Conservation (phyloP, 1,140 invertebrate genomes). For the Geopemphigus sp. region DNA sequence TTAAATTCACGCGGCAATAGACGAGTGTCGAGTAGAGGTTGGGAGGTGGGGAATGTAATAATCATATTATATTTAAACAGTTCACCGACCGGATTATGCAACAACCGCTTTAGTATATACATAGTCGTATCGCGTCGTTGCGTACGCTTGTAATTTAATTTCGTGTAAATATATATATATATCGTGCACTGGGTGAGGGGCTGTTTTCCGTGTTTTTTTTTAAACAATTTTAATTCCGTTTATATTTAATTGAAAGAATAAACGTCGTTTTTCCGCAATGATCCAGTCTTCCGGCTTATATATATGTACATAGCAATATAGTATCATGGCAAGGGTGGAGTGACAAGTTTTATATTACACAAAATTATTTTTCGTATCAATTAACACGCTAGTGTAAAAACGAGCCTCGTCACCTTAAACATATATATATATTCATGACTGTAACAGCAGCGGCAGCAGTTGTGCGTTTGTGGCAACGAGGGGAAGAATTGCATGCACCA, state of each 20-base stretch:
- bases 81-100: background rate
- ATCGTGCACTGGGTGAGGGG: background rate
- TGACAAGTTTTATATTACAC: background rate
- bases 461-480: no score
- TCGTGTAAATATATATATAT: background rate
- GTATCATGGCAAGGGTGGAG: background rate
- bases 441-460: background rate
- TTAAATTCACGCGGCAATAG: no score
- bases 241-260: slow-evolving; percentile 18
- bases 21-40: no score
- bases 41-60: background rate
- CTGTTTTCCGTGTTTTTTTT: no score
- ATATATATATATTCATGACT: background rate
- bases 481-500: no score
- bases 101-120: background rate
- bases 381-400: slow-evolving; percentile 7
- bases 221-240: slow-evolving; percentile 3
- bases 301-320: background rate
- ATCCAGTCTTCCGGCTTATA: background rate
- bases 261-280: slow-evolving; percentile 14
- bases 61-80: background rate
- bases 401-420: background rate
- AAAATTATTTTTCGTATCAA: slow-evolving; percentile 5
- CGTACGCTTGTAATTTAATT: background rate
- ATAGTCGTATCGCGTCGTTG: background rate